phyloP scores from a whole-genome alignment of 2,888 invertebrate genomes.

The Heliconius aoede region DNA sequence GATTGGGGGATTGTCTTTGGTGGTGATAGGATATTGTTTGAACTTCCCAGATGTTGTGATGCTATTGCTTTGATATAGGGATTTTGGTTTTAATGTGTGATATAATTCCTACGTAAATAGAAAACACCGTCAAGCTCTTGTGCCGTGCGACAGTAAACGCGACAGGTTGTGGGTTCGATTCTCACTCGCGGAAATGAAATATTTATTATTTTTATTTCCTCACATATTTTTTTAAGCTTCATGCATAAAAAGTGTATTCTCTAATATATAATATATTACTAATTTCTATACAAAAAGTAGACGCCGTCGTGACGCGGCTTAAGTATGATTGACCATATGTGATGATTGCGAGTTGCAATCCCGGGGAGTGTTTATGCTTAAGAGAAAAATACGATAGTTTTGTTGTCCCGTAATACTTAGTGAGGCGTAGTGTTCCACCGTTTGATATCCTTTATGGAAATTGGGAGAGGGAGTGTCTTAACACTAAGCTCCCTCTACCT shows the following conservation, averaged over 20 bases:
- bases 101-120: neutral
- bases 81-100: neutral
- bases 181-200: no score
- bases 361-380: neutral
- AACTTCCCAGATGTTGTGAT: neutral
- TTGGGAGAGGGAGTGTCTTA: no score
- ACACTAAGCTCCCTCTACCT: no score
- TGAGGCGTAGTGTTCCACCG: no score
- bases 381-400: neutral
- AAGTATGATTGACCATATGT: slow-evolving; percentile 11
- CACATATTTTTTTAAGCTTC: no score
- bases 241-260: no score
- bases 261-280: neutral
- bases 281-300: neutral
- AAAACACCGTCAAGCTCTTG: neutral
- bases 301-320: neutral
- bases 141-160: no score
- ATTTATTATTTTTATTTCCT: no score
- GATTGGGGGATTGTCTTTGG: neutral
- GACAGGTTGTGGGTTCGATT: no score
- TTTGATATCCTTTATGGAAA: no score
- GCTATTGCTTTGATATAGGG: neutral
- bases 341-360: neutral
- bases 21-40: neutral
- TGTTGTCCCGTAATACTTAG: no score